Conservation (phyloP, 2,113 vertebrate genomes). For the Sinosuthora webbiana region DNA sequence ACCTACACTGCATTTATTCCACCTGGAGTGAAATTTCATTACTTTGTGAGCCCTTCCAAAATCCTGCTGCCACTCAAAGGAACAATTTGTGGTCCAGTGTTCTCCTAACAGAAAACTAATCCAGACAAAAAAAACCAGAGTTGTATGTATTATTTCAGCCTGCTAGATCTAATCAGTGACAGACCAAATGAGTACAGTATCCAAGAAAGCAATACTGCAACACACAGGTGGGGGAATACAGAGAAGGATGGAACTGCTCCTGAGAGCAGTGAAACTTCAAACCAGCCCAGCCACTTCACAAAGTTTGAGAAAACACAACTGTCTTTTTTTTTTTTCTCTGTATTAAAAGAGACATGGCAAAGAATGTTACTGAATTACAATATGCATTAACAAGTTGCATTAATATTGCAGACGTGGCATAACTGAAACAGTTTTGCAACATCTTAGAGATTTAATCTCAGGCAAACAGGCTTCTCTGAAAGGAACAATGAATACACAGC, state of each 20-base stretch:
- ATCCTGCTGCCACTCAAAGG: not conserved
- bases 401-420: rapidly evolving
- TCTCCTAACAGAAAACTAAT: not conserved
- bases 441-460: not conserved
- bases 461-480: not conserved
- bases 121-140: not conserved
- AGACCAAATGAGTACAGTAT: not conserved
- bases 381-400: not conserved
- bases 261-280: not conserved
- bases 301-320: not conserved
- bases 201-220: not conserved
- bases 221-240: not conserved
- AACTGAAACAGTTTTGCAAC: not conserved
- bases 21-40: not conserved
- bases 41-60: not conserved
- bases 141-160: not conserved
- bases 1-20: not conserved
- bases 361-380: not conserved
- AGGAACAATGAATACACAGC: not conserved
- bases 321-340: not conserved
- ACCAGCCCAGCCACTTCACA: not conserved
- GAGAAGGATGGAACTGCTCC: not conserved
- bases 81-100: not conserved
- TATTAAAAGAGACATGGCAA: not conserved
- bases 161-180: not conserved